Conservation (phyloP, 2,797 vertebrate species). For the Avahi laniger region DNA sequence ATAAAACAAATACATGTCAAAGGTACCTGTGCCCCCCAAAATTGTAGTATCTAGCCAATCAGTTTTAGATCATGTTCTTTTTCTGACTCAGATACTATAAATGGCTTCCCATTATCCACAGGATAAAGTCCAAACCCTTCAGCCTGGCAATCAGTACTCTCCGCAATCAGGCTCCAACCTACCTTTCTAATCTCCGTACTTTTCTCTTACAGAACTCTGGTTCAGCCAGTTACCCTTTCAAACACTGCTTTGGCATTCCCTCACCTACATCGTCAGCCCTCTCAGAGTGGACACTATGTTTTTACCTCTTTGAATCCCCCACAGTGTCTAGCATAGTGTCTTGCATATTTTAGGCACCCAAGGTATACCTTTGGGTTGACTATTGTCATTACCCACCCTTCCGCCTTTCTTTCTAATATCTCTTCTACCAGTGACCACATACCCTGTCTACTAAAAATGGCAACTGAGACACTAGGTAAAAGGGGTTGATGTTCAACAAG, state of each 20-base stretch:
- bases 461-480: conserved; percentile 4
- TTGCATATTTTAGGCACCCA: background rate
- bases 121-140: conserved; percentile 37
- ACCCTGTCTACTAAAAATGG: conserved; percentile 38
- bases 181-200: conserved; percentile 28
- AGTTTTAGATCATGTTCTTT: conserved; percentile 54
- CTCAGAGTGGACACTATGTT: background rate
- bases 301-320: background rate
- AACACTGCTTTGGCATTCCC: conserved; percentile 29
- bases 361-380: background rate
- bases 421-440: background rate
- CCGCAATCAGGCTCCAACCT: background rate
- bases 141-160: conserved; percentile 37
- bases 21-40: background rate
- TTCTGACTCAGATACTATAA: conserved; percentile 15
- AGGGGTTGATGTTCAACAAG: conserved; percentile 23
- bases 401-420: conserved; percentile 5
- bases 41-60: background rate
- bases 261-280: conserved; percentile 17
- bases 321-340: background rate
- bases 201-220: conserved; percentile 31
- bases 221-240: conserved; percentile 51
- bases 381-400: background rate
- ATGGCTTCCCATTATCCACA: conserved; percentile 59
- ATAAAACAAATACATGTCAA: background rate